Conservation (phyloP, 2,113 vertebrate genomes). For the Myiagra hebetior region DNA sequence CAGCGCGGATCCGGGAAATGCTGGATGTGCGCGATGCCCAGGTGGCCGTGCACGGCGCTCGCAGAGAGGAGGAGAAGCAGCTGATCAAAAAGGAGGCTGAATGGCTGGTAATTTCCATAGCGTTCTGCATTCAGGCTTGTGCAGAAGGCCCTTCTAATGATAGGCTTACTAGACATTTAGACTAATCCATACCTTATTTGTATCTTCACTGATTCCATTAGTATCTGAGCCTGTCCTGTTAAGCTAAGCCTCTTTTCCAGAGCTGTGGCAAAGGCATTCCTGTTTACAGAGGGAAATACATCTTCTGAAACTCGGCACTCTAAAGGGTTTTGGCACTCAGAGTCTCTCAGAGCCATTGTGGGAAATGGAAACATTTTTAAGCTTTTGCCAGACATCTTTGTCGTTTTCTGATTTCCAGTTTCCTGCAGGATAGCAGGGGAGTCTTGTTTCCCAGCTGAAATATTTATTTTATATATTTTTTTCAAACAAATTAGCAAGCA, state of each 20-base stretch:
- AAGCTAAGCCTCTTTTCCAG: neutral
- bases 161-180: neutral
- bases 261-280: neutral
- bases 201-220: slow-evolving; percentile 6
- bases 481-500: neutral
- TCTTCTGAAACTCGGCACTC: neutral
- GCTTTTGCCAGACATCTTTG: neutral
- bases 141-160: neutral
- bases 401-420: neutral
- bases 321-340: neutral
- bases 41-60: slow-evolving; percentile 47
- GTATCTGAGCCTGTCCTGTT: neutral
- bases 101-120: slow-evolving; percentile 69
- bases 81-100: slow-evolving; percentile 79
- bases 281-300: neutral
- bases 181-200: neutral
- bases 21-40: slow-evolving; percentile 54
- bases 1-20: slow-evolving; percentile 14
- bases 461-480: neutral
- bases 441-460: neutral
- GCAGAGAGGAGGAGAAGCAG: slow-evolving; percentile 24
- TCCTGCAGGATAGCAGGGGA: neutral
- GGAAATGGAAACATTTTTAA: neutral
- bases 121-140: neutral
- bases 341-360: neutral